Percentiles rank a stretch among this genome's conserved stretches.
Conservation (phyloP, 2,888 invertebrate species). For the Eudasyphora cyanicolor region DNA sequence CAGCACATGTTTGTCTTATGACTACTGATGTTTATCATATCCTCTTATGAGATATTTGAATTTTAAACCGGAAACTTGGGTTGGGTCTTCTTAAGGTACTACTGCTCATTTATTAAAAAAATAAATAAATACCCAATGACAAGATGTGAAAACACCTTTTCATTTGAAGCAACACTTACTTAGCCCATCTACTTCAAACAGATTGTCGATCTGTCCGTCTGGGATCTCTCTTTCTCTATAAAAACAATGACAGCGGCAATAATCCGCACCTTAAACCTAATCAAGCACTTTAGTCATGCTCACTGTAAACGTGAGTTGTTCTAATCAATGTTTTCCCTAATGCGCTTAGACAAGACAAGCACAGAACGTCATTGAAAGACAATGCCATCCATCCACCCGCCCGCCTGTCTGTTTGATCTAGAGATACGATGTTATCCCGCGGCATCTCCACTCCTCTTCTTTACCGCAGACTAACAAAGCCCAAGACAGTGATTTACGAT, state of each 20-base stretch:
- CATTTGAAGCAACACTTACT: neutral
- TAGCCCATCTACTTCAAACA: no score
- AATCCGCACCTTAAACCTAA: slow-evolving; percentile 21
- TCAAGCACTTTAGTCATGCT: slow-evolving; percentile 37
- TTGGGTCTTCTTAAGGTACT: no score
- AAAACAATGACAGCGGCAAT: neutral
- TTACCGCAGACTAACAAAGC: neutral
- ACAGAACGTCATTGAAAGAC: no score
- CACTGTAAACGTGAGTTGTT: neutral
- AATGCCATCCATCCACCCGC: neutral
- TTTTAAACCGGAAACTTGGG: no score
- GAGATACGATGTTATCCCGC: neutral
- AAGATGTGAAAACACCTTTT: neutral
- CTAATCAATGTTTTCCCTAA: slow-evolving; percentile 24
- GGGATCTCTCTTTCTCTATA: neutral
- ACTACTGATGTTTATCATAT: no score
- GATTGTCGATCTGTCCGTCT: neutral
- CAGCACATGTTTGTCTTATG: no score
- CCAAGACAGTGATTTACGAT: slow-evolving; percentile 15
- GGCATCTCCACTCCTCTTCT: slow-evolving; percentile 4
- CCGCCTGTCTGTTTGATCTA: neutral
- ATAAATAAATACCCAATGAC: neutral
- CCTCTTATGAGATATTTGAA: no score
- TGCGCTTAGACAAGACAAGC: neutral
- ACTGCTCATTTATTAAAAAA: neutral